Conservation (phyloP, 2,113 vertebrate genomes). For the Sakesphorus luctuosus region DNA sequence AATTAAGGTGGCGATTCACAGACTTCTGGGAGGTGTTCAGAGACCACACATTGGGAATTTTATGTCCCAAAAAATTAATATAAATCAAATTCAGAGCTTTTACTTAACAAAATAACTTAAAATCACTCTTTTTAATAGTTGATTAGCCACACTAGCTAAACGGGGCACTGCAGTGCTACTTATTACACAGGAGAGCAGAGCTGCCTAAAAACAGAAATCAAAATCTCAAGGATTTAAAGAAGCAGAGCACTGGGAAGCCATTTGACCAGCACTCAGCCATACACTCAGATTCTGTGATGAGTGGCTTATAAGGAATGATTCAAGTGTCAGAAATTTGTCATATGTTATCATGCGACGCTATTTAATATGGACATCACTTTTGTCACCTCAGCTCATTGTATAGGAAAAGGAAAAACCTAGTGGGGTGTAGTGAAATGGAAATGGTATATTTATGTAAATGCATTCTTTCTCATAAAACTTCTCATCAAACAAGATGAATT, state of each 20-base stretch:
- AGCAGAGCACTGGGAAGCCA: not conserved
- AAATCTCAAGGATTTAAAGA: not conserved
- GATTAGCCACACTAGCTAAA: not conserved
- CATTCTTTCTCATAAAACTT: not conserved
- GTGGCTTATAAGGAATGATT: not conserved
- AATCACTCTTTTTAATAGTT: not conserved
- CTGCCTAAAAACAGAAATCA: not conserved
- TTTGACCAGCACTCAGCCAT: not conserved
- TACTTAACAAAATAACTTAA: not conserved
- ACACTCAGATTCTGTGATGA: not conserved
- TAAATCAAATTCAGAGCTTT: conserved; percentile 15
- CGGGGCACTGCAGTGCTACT: not conserved
- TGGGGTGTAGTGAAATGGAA: not conserved
- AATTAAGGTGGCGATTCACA: not conserved
- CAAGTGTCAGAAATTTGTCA: not conserved
- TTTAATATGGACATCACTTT: not conserved
- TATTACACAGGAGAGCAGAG: not conserved
- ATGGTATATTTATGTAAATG: not conserved
- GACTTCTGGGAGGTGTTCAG: not conserved
- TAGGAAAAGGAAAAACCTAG: not conserved
- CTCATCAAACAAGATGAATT: not conserved
- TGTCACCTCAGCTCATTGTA: not conserved
- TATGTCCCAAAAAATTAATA: not conserved
- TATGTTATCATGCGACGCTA: not conserved
- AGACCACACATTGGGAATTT: not conserved